Evolutionary conservation across 2,888 invertebrate species (phyloP).

Genomic region (Lumbricus terrestris): DNA sequence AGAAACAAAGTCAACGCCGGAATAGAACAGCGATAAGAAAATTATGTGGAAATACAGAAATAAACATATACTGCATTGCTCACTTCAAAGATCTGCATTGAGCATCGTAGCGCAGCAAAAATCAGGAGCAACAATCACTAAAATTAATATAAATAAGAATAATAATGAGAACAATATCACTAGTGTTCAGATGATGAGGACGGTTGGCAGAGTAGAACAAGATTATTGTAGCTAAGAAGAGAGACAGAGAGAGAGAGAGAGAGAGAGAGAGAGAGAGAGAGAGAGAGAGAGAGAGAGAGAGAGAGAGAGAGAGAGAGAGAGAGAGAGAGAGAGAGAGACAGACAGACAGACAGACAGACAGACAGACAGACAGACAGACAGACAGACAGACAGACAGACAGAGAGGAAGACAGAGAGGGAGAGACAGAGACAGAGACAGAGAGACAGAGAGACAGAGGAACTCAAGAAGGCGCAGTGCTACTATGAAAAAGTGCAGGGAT

Average conservation of each 20-base stretch:
- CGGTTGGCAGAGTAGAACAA: background rate
- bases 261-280: no score
- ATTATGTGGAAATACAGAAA: background rate
- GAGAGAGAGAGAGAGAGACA: no score
- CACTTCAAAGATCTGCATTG: background rate
- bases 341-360: no score
- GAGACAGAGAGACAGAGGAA: no score
- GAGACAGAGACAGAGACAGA: no score
- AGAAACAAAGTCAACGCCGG: background rate
- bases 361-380: no score
- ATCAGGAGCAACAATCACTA: background rate
- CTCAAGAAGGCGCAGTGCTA: background rate
- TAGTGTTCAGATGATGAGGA: background rate
- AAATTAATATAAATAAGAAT: background rate
- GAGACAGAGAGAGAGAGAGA: background rate
- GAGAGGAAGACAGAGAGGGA: no score
- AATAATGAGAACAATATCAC: no score
- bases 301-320: no score
- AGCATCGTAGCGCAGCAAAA: background rate
- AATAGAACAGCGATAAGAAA: background rate
- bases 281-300: no score
- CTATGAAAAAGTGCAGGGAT: background rate
- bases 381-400: no score
- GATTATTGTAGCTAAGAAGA: background rate
- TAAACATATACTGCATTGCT: background rate